Evolutionary conservation across 2,888 invertebrate genomes (phyloP).

Genomic region (Venusia cambrica): DNA sequence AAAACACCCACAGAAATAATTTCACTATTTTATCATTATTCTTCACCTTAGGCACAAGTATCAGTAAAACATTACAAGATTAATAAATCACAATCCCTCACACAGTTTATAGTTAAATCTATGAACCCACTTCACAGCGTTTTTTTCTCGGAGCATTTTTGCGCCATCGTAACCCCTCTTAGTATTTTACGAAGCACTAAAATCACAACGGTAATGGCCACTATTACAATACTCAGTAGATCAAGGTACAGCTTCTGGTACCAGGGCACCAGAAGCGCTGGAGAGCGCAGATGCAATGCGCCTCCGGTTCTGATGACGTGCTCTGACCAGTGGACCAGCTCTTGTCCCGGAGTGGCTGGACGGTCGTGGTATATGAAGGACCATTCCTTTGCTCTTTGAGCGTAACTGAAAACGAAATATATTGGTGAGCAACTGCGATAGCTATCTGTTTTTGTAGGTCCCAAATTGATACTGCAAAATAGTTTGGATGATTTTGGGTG

Average conservation of each 20-base stretch:
- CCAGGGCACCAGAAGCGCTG: constrained; percentile 32
- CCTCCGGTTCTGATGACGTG: constrained; percentile 34
- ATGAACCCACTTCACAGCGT: no score
- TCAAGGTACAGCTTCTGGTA: constrained; percentile 39
- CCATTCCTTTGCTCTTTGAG: constrained; percentile 32
- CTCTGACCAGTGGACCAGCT: constrained; percentile 37
- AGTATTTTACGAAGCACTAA: constrained; percentile 11
- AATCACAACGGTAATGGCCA: constrained; percentile 4
- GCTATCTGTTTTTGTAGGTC: no score
- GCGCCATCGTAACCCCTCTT: constrained; percentile 1
- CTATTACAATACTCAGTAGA: constrained; percentile 23
- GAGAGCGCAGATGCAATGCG: constrained; percentile 35
- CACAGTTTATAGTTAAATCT: no score
- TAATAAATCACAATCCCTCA: no score
- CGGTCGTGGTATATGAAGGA: constrained; percentile 41
- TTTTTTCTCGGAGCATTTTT: no score
- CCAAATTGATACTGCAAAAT: no score
- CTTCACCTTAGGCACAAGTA: no score
- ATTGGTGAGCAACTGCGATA: no score
- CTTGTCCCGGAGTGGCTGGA: constrained; percentile 28
- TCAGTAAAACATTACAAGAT: no score
- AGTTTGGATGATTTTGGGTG: no score
- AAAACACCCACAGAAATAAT: constrained; percentile 3
- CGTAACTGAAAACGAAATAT: constrained; percentile 24
- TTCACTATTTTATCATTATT: constrained; percentile 17